Evolutionary conservation across 2,888 invertebrate species (phyloP), one percentile per base, ranked within the genome.

Genomic region (Drosophila merina): DNA sequence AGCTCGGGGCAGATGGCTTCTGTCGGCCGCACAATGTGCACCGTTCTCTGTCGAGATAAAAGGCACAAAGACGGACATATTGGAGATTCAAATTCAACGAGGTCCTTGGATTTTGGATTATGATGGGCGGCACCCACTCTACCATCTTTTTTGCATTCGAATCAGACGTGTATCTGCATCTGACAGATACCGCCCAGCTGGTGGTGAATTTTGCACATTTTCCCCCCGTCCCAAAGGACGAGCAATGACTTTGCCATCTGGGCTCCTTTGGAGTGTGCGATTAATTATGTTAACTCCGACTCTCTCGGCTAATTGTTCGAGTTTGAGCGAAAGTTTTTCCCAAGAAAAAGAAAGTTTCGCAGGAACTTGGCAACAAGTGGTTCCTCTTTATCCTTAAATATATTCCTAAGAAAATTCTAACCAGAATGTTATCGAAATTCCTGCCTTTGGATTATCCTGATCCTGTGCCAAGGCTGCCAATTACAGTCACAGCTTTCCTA

Each of bases 91-190:
- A 33, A 57, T 56, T 28, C 38, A 44, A 44, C 40, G 52, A 58
- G 83, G 67, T 79, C 74, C 66, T 82, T 82, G 78, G 44, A 74
- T 66, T 68, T 62, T 57, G 36, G 36, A 12, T 36, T 12, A 6
- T 6, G 36, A 36, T 1, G 36, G n/a, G 36, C 6, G 6, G 36
- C n/a, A 5, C 2, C 0, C 36, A 9, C 3, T 0, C 33, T 0
- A 4, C 33, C 10, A 3, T n/a, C n/a, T 36, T 12, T n/a, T 78
- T 78, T 79, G 83, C 83, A 78, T 78, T 76, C 58, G 44, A 66
- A 67, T 59, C 66, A 66, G 48, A 38, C 20, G 33, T 54, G 54
- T 59, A 55, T 57, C 55, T 77, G 79, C 69, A 50, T 62, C 45
- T 74, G 76, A 58, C 78, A 77, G 63, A 67, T 77, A 51, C 55